Conservation (phyloP, 2,113 vertebrate genomes). For the Festucalex cinctus region DNA sequence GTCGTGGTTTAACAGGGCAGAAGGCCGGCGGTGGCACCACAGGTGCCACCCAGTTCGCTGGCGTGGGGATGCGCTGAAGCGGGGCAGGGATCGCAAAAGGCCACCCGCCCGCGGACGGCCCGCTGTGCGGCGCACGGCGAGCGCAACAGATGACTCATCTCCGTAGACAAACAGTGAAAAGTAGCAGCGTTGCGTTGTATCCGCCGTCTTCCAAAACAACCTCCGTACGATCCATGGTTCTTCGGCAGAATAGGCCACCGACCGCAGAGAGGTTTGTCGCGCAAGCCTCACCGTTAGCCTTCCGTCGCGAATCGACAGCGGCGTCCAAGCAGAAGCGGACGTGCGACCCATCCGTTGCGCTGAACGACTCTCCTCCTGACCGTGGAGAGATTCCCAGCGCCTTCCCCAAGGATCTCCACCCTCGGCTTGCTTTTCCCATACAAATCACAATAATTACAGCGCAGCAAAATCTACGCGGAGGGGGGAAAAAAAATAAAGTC, state of each 20-base stretch:
- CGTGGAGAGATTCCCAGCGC: constrained; percentile 34
- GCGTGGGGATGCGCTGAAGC: constrained; percentile 8
- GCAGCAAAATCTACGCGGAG: constrained; percentile 60
- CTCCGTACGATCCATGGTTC: neutral
- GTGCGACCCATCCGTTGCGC: constrained; percentile 40
- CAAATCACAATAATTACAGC: constrained; percentile 65
- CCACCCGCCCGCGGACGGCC: neutral
- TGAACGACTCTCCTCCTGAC: constrained; percentile 15
- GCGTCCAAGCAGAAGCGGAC: constrained; percentile 14
- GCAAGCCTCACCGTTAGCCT: constrained; percentile 16
- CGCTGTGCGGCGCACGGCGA: constrained; percentile 19
- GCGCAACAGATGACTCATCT: constrained; percentile 26
- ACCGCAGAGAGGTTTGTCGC: constrained; percentile 29
- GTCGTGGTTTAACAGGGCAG: neutral
- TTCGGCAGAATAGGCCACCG: neutral
- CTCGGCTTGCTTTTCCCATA: neutral
- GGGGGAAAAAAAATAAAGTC: constrained; percentile 39
- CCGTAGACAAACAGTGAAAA: neutral
- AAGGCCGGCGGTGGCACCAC: constrained; percentile 2
- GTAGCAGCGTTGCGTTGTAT: constrained; percentile 13
- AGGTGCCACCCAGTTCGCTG: constrained; percentile 20
- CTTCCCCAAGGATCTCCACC: constrained; percentile 30
- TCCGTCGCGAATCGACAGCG: constrained; percentile 17
- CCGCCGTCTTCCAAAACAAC: constrained; percentile 7
- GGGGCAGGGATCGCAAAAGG: constrained; percentile 17